A percentile compares a stretch with the other conserved stretches of the same genome.
phyloP scores from a whole-genome alignment of 23 tunicate genomes.

The Ciona savignyi region DNA sequence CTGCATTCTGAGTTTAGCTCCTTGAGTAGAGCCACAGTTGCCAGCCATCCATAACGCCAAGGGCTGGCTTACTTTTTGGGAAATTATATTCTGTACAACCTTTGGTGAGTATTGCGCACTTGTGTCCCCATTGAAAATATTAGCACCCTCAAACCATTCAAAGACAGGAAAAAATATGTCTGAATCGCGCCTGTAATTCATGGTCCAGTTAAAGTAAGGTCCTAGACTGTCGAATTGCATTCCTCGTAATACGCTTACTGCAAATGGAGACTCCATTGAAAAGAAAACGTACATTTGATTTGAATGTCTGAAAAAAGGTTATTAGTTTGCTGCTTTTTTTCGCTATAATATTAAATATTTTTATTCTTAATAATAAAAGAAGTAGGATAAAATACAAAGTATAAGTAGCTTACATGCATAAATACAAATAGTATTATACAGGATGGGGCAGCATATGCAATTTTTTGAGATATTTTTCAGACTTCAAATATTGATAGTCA shows the following conservation, averaged over 20 bases:
- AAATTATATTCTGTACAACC: background rate
- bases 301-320: background rate
- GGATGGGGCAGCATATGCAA: too few species aligned
- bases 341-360: background rate
- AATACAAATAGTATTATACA: background rate
- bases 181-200: constrained; percentile 1
- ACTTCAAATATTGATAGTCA: too few species aligned
- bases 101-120: background rate
- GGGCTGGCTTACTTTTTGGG: background rate
- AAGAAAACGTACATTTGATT: constrained; percentile 2
- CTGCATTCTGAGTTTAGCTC: constrained; percentile 7
- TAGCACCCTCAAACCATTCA: background rate
- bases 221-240: background rate
- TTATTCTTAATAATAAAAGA: background rate
- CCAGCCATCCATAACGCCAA: background rate
- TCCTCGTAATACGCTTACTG: constrained; percentile 5
- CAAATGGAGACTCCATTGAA: constrained; percentile 7
- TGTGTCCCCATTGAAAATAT: constrained; percentile 3
- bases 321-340: background rate
- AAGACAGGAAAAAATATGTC: background rate
- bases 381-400: too few species aligned
- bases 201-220: constrained; percentile 7
- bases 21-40: constrained; percentile 5
- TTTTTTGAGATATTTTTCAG: too few species aligned
- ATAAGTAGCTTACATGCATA: background rate